Percentiles rank a stretch among this genome's conserved stretches.
These are phyloP conservation scores for Darevskia nairensis DNA, from an alignment of 2,797 vertebrate species.

Conservation along the genomic window DNA sequence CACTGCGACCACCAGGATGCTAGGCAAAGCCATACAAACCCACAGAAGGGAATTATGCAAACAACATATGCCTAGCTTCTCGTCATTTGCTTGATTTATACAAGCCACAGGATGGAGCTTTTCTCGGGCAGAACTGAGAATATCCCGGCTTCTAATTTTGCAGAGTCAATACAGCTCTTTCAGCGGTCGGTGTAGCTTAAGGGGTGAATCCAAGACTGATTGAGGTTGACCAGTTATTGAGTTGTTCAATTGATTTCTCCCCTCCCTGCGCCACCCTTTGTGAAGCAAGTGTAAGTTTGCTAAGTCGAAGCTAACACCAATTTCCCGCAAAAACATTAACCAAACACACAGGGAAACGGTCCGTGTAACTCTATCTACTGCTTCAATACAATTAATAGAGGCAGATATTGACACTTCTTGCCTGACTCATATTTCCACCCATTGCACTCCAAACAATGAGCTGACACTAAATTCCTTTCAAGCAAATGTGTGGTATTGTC, in stretches of 20 bases:
- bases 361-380: constrained; percentile 78
- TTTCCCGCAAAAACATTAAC: constrained; percentile 83
- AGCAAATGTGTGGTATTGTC: constrained; percentile 82
- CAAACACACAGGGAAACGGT: constrained; percentile 80
- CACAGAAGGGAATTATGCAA: not conserved
- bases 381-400: constrained; percentile 82
- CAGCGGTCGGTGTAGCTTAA: not conserved
- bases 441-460: constrained; percentile 82
- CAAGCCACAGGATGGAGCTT: not conserved
- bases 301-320: constrained; percentile 79
- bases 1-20: not conserved
- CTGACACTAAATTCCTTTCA: constrained; percentile 84
- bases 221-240: constrained; percentile 76
- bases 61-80: not conserved
- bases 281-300: constrained; percentile 72
- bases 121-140: too few relatives aligned
- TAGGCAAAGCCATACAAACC: not conserved
- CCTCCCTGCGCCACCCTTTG: constrained; percentile 62
- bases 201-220: not conserved
- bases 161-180: not conserved
- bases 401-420: constrained; percentile 80
- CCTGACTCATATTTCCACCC: constrained; percentile 75
- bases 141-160: not conserved
- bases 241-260: constrained; percentile 73
- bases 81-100: not conserved